phyloP scores from a whole-genome alignment of 2,113 vertebrate species.

The Erpornis zantholeuca region DNA sequence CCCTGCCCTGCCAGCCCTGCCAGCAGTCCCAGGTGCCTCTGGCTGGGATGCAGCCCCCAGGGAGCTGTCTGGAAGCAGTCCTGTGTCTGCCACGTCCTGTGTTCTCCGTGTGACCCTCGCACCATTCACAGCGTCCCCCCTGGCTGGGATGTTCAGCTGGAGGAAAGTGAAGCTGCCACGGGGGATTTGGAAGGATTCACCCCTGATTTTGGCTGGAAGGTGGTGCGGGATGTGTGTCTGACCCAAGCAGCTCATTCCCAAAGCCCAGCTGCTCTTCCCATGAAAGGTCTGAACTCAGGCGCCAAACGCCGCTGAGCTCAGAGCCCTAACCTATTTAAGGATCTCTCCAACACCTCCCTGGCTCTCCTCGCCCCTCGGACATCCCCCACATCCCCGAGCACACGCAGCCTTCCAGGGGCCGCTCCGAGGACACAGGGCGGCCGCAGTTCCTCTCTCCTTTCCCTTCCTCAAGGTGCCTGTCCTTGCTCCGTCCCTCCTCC shows the following conservation, averaged over 20 bases:
- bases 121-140: not conserved
- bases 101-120: not conserved
- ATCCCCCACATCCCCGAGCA: accelerated
- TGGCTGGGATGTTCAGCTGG: not conserved
- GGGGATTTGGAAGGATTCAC: not conserved
- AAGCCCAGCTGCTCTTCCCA: not conserved
- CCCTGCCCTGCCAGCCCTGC: not conserved
- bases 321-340: not conserved
- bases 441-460: accelerated
- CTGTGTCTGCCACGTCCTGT: not conserved
- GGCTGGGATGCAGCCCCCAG: not conserved
- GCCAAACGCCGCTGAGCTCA: not conserved
- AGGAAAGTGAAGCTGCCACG: not conserved
- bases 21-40: not conserved
- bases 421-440: not conserved
- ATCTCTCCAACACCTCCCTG: not conserved
- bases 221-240: not conserved
- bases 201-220: accelerated
- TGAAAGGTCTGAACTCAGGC: not conserved
- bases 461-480: slow-evolving; percentile 16
- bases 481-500: not conserved
- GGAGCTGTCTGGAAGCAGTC: not conserved
- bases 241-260: not conserved
- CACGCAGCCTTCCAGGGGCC: not conserved
- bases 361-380: not conserved